phyloP scores from a whole-genome alignment of 2,888 invertebrate genomes.

The Orchesella flavescens region DNA sequence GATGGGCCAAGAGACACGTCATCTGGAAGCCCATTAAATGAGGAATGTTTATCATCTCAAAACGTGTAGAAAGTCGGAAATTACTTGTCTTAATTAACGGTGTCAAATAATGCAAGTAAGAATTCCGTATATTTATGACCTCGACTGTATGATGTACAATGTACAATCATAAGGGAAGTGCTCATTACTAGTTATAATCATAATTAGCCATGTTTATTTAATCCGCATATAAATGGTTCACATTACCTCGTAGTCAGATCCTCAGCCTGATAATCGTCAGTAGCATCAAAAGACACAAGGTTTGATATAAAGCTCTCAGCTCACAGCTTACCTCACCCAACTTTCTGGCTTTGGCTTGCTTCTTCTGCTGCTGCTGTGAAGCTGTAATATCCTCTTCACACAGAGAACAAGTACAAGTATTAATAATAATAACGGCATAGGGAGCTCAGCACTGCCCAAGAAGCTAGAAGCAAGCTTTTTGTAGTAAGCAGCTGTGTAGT shows the following conservation, averaged over 20 bases:
- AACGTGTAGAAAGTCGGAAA: too few relatives aligned
- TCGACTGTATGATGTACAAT: background rate
- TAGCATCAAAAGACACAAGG: conserved; percentile 3
- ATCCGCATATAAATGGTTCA: conserved; percentile 64
- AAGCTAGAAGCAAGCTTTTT: too few relatives aligned
- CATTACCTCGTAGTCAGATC: conserved; percentile 59
- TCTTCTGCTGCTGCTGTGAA: conserved; percentile 33
- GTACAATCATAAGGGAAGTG: conserved; percentile 47
- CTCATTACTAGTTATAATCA: conserved; percentile 63
- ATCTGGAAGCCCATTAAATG: too few relatives aligned
- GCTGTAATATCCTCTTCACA: conserved; percentile 57
- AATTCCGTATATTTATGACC: too few relatives aligned
- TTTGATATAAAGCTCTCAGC: conserved; percentile 50
- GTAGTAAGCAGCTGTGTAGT: background rate
- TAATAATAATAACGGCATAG: conserved; percentile 28
- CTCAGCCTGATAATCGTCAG: conserved; percentile 48
- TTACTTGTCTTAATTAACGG: too few relatives aligned
- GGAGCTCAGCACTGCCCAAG: too few relatives aligned
- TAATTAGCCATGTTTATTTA: conserved; percentile 64
- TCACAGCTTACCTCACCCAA: too few relatives aligned
- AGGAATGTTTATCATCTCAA: too few relatives aligned
- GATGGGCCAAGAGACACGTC: too few relatives aligned
- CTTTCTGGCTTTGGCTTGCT: too few relatives aligned
- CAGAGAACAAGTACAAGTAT: conserved; percentile 15
- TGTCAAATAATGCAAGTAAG: too few relatives aligned